phyloP scores from a whole-genome alignment of 1,140 invertebrate genomes.

The Drosophila bipectinata region DNA sequence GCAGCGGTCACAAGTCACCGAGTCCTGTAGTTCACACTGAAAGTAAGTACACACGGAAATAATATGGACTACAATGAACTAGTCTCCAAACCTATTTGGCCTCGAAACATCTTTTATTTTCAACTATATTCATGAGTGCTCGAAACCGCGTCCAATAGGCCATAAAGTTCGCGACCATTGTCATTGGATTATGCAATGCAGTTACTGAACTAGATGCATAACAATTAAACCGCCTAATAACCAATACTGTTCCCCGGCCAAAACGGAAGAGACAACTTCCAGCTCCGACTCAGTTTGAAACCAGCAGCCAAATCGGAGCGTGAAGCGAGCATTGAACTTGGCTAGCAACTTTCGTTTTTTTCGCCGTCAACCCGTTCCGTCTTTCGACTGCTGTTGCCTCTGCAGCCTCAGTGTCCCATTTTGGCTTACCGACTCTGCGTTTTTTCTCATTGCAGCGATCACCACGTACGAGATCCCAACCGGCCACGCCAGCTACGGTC shows the following conservation, averaged over 20 bases:
- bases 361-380: slow-evolving; percentile 56
- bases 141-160: background rate
- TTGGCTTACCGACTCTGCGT: slow-evolving; percentile 32
- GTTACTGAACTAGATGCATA: slow-evolving; percentile 47
- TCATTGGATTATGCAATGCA: slow-evolving; percentile 41
- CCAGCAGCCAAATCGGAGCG: slow-evolving; percentile 41
- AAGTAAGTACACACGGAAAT: slow-evolving; percentile 61
- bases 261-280: slow-evolving; percentile 69
- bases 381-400: slow-evolving; percentile 35
- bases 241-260: slow-evolving; percentile 44
- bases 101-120: slow-evolving; percentile 20
- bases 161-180: slow-evolving; percentile 31
- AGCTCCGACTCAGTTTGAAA: slow-evolving; percentile 11
- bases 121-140: slow-evolving; percentile 15
- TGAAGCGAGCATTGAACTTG: slow-evolving; percentile 59
- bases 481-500: slow-evolving; percentile 76
- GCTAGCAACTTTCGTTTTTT: slow-evolving; percentile 75
- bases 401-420: slow-evolving; percentile 41
- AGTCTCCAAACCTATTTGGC: background rate
- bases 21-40: slow-evolving; percentile 72
- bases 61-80: background rate
- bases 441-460: slow-evolving; percentile 66
- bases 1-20: slow-evolving; percentile 63
- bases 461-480: slow-evolving; percentile 80
- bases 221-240: slow-evolving; percentile 67